Evolutionary conservation across 1,140 invertebrate species (phyloP), one percentile per base, ranked within the genome.

Genomic region (Papilio helenus): DNA sequence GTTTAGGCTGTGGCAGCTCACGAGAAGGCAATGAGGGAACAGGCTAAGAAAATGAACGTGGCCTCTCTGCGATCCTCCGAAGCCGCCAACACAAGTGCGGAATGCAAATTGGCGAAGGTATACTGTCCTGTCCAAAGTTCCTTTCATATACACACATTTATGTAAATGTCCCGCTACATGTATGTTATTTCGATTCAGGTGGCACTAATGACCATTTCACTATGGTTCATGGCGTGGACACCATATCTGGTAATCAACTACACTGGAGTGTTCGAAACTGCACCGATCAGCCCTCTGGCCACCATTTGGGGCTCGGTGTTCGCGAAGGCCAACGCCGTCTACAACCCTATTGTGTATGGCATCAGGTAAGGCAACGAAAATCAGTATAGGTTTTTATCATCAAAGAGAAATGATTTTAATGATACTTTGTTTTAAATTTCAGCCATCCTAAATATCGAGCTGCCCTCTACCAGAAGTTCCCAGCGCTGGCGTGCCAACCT

Each of bases 211-310:
- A 97, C 97, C 81, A 97, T 97, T 80, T 95, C 96, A 12, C 90
- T 97, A 79, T 98, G 96, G 96, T 96, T 97, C 90, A 95, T 97
- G 90, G 97, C 97, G 23, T 97, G 97, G 97, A 97, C 96, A 46
- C 96, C 96, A 39, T 97, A 97, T 87, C 94, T 97, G 73, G 96
- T 96, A 23, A 97, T 97, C 83, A 97, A 97, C 87, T 96, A 96
- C 86, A 95, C 96, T 23, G 97, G 96, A 76, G 95, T 97, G 81
- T 97, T 97, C 87, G 95, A 95, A 81, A 94, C 93, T 39, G 93
- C 94, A 72, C 95, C 95, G 76, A 96, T 97, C 81, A 96, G 95
- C 81, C 96, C 96, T 5, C 91, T 97, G 14, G 95, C 95, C 73
- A 96, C 96, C 44, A 96, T 96, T 89, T 96, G 96, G 93, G 96